Evolutionary conservation across 2,888 invertebrate species (phyloP), one percentile per base, ranked within the genome.

Genomic region (Nomada ruficornis): DNA sequence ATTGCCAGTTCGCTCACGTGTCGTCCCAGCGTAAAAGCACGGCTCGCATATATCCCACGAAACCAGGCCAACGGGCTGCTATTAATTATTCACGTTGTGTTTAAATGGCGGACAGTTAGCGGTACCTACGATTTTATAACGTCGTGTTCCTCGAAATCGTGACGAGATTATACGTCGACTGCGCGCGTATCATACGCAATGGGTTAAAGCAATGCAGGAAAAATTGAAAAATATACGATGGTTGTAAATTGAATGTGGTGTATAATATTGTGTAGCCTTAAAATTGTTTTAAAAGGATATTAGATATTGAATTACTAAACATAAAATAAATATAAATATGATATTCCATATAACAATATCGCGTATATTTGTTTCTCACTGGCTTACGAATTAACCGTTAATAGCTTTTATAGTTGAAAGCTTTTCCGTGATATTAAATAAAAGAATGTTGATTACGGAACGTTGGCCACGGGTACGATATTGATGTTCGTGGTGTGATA

Each of bases 1-100:
- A 92, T 92, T 90, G 87, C 87, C 76, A 90, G 89, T 91, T 89
- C 78, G 78, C 88, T 90, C 91, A 89, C 90, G 91, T 81, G 88
- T 91, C 86, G 80, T 86, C 85, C 81, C 80, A 74, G 82, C 87
- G 85, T 87, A 87, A 89, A 91, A 89, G 86, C 85, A 77, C 85
- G 68, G 71, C 47, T 36, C 68, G 76, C 64, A 68, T 72, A 69
- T 68, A 64, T 55, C 60, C 68, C 67, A 75, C 73, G 72, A 80
- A 87, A 85, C 63, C 82, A 57, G 79, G 83, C 82, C 87, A 83
- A 83, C 88, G 77, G 80, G 68, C 79, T 72, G 86, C 86, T 77
- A 88, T 88, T 88, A 88, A 88, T 88, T 88, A 88, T 88, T 88
- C 88, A 80, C 82, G 80, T 88, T 79, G 76, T 73, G 80, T 86